A percentile compares a stretch with the other conserved stretches of the same genome.
Conservation (phyloP, 2,113 vertebrate genomes). For the Ammodramus savannarum region DNA sequence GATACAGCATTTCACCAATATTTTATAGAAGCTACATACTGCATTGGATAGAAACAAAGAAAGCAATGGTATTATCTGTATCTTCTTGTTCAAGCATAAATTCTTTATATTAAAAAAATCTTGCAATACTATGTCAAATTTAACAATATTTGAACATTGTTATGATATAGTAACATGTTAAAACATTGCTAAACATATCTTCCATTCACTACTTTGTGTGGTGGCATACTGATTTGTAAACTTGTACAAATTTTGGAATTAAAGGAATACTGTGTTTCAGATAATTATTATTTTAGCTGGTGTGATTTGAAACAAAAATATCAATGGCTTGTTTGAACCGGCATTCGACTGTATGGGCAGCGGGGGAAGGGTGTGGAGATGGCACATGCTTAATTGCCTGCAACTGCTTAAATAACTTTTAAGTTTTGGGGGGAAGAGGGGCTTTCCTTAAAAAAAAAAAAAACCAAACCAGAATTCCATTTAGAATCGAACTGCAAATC, state of each 20-base stretch:
- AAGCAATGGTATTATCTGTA: background rate
- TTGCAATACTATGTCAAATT: slow-evolving; percentile 1
- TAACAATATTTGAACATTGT: background rate
- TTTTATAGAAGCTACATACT: slow-evolving; percentile 25
- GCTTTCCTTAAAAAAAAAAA: background rate
- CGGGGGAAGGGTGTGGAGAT: background rate
- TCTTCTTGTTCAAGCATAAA: background rate
- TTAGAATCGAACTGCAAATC: background rate
- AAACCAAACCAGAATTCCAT: background rate
- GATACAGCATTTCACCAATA: background rate
- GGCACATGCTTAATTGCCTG: background rate
- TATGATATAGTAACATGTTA: background rate
- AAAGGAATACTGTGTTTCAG: slow-evolving; percentile 30
- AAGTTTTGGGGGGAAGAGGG: background rate
- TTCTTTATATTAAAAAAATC: background rate
- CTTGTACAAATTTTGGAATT: slow-evolving; percentile 46
- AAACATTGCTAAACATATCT: background rate
- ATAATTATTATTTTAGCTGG: background rate
- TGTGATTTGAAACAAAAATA: background rate
- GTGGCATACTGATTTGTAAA: slow-evolving; percentile 30
- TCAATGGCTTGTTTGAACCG: background rate
- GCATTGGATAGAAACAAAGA: background rate
- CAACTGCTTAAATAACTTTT: background rate
- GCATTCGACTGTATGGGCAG: background rate
- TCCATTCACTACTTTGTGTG: slow-evolving; percentile 24